phyloP scores from a whole-genome alignment of 2,113 vertebrate genomes.

The Coregonus clupeaformis region DNA sequence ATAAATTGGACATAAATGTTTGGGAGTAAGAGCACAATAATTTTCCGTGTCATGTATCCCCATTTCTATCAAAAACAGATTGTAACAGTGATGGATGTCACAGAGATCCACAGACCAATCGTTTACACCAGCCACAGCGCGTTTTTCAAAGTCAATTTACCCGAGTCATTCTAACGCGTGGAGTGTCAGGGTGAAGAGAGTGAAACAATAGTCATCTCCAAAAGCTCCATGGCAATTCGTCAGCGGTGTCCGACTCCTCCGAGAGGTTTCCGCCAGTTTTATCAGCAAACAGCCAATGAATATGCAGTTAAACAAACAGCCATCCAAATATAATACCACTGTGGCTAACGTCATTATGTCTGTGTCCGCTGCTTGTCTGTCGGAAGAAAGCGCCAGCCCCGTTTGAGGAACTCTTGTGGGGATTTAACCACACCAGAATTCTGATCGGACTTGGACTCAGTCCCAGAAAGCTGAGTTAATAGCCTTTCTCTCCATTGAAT shows the following conservation, averaged over 20 bases:
- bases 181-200: conserved; percentile 6
- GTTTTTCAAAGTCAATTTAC: conserved; percentile 59
- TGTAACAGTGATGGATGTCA: conserved; percentile 21
- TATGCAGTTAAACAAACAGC: conserved; percentile 66
- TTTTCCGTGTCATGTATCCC: conserved; percentile 4
- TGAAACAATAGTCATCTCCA: conserved; percentile 42
- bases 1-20: not conserved
- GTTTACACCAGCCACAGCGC: conserved; percentile 21
- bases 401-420: conserved; percentile 65
- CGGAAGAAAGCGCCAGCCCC: conserved; percentile 54
- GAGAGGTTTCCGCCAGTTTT: conserved; percentile 47
- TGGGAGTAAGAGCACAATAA: not conserved
- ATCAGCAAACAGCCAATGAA: conserved; percentile 63
- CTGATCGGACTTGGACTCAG: conserved; percentile 64
- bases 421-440: conserved; percentile 68
- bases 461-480: conserved; percentile 73
- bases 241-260: conserved; percentile 21
- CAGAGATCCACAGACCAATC: conserved; percentile 10
- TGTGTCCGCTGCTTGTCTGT: conserved; percentile 42
- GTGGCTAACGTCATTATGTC: conserved; percentile 64
- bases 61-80: conserved; percentile 29
- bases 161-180: conserved; percentile 15
- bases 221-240: conserved; percentile 39
- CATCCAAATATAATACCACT: conserved; percentile 59
- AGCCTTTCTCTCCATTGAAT: conserved; percentile 71